These are phyloP conservation scores for Arnoldichthys spilopterus DNA, from an alignment of 2,797 vertebrate genomes.

Conservation along the genomic window DNA sequence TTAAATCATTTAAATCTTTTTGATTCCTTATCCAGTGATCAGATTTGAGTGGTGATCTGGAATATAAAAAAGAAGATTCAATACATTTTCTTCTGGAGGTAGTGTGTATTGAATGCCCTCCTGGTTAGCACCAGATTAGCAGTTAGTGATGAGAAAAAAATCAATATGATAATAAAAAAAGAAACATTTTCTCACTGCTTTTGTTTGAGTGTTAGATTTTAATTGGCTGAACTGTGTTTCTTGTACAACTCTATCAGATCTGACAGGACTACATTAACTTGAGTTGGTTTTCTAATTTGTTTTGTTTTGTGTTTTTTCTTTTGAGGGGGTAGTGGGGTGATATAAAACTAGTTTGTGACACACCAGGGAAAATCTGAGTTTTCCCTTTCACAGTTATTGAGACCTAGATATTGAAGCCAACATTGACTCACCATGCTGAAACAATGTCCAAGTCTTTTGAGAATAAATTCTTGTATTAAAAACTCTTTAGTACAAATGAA, in stretches of 20 bases:
- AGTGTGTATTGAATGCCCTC: conserved; percentile 17
- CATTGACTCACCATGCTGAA: conserved; percentile 66
- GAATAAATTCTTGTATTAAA: conserved; percentile 9
- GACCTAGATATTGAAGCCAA: conserved; percentile 67
- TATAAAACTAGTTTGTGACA: conserved; percentile 61
- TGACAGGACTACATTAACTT: conserved; percentile 57
- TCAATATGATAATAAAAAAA: conserved; percentile 7
- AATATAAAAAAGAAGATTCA: conserved; percentile 16
- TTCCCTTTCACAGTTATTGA: conserved; percentile 55
- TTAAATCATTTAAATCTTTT: conserved; percentile 40
- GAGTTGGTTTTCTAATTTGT: conserved; percentile 46
- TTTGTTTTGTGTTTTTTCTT: conserved; percentile 56
- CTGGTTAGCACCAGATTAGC: conserved; percentile 15
- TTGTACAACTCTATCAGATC: conserved; percentile 31
- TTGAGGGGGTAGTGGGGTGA: conserved; percentile 48
- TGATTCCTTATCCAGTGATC: conserved; percentile 15
- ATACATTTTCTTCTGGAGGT: conserved; percentile 12
- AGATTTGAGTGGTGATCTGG: conserved; percentile 19
- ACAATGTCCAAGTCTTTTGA: conserved; percentile 63
- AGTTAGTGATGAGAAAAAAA: conserved; percentile 15
- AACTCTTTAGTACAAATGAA: conserved; percentile 14
- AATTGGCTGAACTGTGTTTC: not conserved
- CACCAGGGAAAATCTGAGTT: conserved; percentile 47
- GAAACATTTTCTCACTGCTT: not conserved
- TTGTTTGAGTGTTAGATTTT: not conserved